Evolutionary conservation across 1,140 invertebrate genomes (phyloP), one percentile per base, ranked within the genome.

Genomic region (Drosophila insularis): DNA sequence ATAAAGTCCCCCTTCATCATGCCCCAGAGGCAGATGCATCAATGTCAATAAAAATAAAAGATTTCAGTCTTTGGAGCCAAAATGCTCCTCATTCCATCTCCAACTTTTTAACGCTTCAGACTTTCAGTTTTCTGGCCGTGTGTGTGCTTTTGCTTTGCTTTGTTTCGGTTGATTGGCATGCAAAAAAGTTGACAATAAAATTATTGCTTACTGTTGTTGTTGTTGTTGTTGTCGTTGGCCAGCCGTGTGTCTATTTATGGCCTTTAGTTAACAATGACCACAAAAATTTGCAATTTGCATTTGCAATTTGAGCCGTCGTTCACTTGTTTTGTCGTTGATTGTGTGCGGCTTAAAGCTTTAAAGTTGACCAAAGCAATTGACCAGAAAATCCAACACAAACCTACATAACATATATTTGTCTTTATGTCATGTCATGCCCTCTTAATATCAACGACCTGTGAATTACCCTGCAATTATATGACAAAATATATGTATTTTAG

Each of bases 211-310:
- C 68, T 71, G 73, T 40, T 74, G 63, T 31, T 66, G 66, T 54
- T 75, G 60, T 40, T 62, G 56, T 37, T 43, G 61, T 21, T 61
- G 23, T 50, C 35, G 54, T 56, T 61, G 39, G 11, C 39, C 39
- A 4, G 46, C 66, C 63, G 69, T 81, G 70, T 67, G 68, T 68
- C 82, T 87, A 87, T 85, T 85, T 85, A 87, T 85, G 78, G 81
- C 82, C 81, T 85, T 85, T 78, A 78, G 32, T 75, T 85, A 86
- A 86, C 81, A 86, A 86, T 81, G 81, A 86, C 81, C 81, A 86
- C 81, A 86, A 85, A 85, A 87, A 85, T 85, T 74, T 77, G 79
- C 81, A 85, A 85, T 85, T 85, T 86, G 78, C 81, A 85, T 85
- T 87, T 69, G 82, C 81, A 86, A 87, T 81, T 87, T 74, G 74